Evolutionary conservation across 2,797 vertebrate species (phyloP).

Genomic region (Pantherophis alleghaniensis): DNA sequence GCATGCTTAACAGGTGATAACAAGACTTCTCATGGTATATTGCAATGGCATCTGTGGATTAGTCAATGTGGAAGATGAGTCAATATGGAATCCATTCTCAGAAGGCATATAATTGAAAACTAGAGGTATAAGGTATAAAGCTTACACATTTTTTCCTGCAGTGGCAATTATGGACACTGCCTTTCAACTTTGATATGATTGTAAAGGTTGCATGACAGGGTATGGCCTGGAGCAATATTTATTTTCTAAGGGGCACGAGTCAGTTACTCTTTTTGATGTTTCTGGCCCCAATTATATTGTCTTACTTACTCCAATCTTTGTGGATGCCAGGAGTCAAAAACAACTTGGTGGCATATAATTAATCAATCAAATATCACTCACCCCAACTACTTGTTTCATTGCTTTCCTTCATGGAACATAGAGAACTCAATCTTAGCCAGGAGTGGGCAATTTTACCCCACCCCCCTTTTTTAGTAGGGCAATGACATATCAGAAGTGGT

Average conservation of each 20-base stretch:
- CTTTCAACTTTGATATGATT: background rate
- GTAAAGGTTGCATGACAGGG: background rate
- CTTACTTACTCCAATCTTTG: background rate
- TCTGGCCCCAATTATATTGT: background rate
- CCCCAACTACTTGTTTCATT: background rate
- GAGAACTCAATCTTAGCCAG: background rate
- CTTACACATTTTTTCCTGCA: background rate
- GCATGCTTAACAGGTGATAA: background rate
- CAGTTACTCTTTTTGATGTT: background rate
- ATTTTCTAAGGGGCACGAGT: background rate
- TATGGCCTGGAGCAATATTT: background rate
- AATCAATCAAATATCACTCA: background rate
- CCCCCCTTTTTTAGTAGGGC: background rate
- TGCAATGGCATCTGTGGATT: background rate
- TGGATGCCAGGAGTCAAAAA: background rate
- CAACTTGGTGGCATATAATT: background rate
- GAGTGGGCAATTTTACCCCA: background rate
- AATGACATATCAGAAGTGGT: background rate
- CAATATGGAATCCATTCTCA: background rate
- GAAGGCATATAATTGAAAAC: background rate
- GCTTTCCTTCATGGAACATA: background rate
- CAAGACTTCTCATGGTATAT: background rate
- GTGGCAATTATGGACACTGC: background rate
- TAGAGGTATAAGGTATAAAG: background rate
- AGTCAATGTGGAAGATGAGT: background rate